A percentile compares a stretch with the other conserved stretches of the same genome.
Conservation (phyloP, 2,113 vertebrate genomes). For the Eonycteris spelaea region DNA sequence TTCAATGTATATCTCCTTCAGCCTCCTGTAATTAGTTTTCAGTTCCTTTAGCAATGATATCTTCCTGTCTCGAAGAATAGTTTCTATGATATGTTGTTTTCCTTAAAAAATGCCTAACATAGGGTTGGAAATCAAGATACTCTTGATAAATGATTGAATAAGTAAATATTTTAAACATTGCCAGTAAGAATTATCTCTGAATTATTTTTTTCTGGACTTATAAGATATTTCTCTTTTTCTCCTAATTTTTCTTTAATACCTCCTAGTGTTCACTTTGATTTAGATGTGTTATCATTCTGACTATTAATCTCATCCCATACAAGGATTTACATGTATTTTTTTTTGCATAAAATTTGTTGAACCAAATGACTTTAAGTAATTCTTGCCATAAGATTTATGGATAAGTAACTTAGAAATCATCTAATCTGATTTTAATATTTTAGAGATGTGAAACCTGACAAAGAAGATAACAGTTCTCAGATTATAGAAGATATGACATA, state of each 20-base stretch:
- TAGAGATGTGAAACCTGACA: neutral
- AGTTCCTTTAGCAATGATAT: neutral
- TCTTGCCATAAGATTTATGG: neutral
- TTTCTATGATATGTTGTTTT: neutral
- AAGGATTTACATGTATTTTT: neutral
- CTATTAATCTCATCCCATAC: neutral
- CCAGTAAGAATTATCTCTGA: neutral
- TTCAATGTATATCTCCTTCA: neutral
- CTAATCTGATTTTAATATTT: neutral
- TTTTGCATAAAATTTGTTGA: neutral
- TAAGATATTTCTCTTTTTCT: neutral
- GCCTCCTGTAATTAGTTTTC: neutral
- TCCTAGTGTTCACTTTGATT: neutral
- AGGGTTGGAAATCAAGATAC: neutral
- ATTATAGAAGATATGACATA: neutral
- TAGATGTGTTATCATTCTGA: neutral
- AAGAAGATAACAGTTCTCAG: neutral
- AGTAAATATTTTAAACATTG: conserved; percentile 9
- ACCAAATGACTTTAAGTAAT: neutral
- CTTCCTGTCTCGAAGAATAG: neutral
- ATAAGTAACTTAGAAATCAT: conserved; percentile 8
- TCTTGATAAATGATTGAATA: neutral
- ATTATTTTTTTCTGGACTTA: neutral
- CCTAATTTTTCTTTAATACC: neutral
- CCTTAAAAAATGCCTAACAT: neutral